Evolutionary conservation across 2,797 vertebrate species (phyloP), one percentile per base, ranked within the genome.

Genomic region (Setipinna tenuifilis): DNA sequence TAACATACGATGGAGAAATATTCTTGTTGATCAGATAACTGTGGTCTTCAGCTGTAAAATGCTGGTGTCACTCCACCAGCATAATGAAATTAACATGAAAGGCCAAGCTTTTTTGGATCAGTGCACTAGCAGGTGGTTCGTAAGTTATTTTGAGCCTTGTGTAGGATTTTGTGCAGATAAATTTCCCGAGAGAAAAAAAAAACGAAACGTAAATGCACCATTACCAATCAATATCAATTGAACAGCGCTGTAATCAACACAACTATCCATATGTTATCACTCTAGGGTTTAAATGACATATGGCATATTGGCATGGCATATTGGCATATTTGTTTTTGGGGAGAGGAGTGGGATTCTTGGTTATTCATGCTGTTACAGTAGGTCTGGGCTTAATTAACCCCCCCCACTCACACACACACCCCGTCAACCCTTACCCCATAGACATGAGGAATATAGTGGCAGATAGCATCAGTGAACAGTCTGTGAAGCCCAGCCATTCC

Each of bases 401-500:
- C 50, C 1, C 17, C 16, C 17, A 0, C 17, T 19, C 5, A 19
- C 31, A 41, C 25, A 11, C 68, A 75, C 46, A 48, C 46, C 46
- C 10, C 10, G 46, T 48, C 46, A 4, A 10, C 46, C 50, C 14
- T 54, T 14, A 9, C 2, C 50, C 50, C 50, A 54, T 14, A 54
- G 50, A 54, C 50, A 54, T 54, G 50, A 54, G 7, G 50, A 54
- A 7, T 54, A 14, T 54, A 9, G 50, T 35, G 6, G 16, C 17
- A 41, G 71, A 78, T 78, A 78, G 71, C 31, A 44, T 78, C 71
- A 78, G 19, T 44, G 31, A 41, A 41, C 71, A 19, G 71, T 78
- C 68, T 21, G 31, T 41, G 44, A 17, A 41, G 17, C 6, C 19
- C 71, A 78, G 16, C 17, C 71, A 44, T 78, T 78, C 35, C 21